A percentile compares a stretch with the other conserved stretches of the same genome.
Evolutionary conservation across 2,888 invertebrate species (phyloP).

Genomic region (Gasteruption jaculator): DNA sequence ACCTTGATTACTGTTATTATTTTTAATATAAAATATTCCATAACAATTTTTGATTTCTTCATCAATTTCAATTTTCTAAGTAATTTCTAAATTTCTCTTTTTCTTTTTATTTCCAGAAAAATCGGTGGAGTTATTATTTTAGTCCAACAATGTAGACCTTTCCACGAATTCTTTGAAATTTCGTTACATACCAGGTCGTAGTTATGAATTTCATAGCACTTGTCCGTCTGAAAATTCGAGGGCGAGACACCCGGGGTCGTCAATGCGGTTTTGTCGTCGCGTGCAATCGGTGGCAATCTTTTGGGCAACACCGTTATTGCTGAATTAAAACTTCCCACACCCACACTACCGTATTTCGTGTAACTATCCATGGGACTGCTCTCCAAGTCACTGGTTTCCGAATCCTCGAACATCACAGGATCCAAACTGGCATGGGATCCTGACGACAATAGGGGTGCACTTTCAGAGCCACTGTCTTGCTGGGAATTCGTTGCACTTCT

Average conservation of each 20-base stretch:
- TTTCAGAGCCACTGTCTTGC: constrained; percentile 43
- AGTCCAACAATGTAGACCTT: neutral
- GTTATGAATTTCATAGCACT: constrained; percentile 31
- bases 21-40: no score
- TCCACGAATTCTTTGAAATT: constrained; percentile 10
- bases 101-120: no score
- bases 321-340: constrained; percentile 27
- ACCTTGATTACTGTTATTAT: no score
- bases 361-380: constrained; percentile 24
- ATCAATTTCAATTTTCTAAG: no score
- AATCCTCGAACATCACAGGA: constrained; percentile 39
- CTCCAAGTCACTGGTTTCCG: constrained; percentile 44
- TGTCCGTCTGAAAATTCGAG: constrained; percentile 23
- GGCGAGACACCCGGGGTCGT: constrained; percentile 14
- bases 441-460: constrained; percentile 43
- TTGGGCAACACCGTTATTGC: constrained; percentile 26
- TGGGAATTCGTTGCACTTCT: constrained; percentile 19
- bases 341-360: constrained; percentile 34
- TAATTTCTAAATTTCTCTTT: no score
- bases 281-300: constrained; percentile 27
- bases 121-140: neutral
- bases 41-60: no score
- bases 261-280: constrained; percentile 22
- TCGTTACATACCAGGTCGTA: constrained; percentile 35
- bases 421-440: constrained; percentile 34